Conservation (phyloP, 2,888 invertebrate species). For the Danaus chrysippus region DNA sequence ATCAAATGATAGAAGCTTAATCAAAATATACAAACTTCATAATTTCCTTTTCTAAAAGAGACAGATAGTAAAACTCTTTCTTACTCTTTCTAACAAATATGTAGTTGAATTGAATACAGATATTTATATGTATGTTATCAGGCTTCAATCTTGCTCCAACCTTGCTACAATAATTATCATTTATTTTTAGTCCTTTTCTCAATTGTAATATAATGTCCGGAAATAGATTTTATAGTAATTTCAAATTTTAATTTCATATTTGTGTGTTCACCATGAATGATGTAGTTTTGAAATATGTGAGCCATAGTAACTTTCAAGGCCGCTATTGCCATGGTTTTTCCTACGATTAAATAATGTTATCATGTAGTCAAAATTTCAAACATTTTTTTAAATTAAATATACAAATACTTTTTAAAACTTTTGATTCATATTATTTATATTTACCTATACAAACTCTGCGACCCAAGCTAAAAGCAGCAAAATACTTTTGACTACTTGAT, state of each 20-base stretch:
- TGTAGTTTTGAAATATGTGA: constrained; percentile 29
- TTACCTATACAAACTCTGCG: constrained; percentile 32
- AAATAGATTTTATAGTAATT: neutral
- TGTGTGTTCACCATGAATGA: neutral
- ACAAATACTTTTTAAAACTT: too few relatives aligned
- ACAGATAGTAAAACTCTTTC: too few relatives aligned
- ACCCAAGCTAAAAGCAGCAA: constrained; percentile 30
- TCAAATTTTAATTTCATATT: neutral
- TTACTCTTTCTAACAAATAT: too few relatives aligned
- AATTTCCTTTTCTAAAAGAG: too few relatives aligned
- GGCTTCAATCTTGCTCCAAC: too few relatives aligned
- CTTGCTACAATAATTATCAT: too few relatives aligned
- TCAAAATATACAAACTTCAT: too few relatives aligned
- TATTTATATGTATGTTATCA: too few relatives aligned
- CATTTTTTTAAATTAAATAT: too few relatives aligned
- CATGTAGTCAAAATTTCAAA: neutral
- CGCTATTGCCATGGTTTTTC: constrained; percentile 35
- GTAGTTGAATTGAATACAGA: too few relatives aligned
- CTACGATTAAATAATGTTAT: constrained; percentile 15
- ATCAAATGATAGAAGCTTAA: too few relatives aligned
- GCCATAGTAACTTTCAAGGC: constrained; percentile 37
- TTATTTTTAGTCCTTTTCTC: neutral
- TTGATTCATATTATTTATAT: neutral
- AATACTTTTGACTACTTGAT: constrained; percentile 24
- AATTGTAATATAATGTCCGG: neutral